Base-by-base conservation (phyloP, 2,888 invertebrate genomes). In the Stramonita haemastoma region DNA sequence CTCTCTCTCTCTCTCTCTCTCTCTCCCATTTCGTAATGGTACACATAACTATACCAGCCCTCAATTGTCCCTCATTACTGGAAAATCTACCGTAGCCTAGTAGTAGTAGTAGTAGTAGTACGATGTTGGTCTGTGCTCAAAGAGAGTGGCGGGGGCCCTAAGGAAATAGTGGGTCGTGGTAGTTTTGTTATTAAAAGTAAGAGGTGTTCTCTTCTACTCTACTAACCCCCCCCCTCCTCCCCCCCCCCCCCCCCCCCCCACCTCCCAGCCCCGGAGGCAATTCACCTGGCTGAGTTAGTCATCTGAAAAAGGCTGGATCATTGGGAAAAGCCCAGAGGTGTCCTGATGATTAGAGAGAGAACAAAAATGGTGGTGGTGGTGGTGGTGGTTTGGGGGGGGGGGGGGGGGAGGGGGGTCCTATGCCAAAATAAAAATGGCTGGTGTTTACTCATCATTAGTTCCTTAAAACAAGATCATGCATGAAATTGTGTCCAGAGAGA, bases 111-210 rank as follows among this genome's bases (percentile, higher is more conserved):
- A 66, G 66, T 26, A 66, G 66, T 46, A 46, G 4, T 46, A 46
- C 46, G 46, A 46, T 46, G 4, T 46, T 46, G 4, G 46, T 46
- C 46, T 46, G 46, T 46, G 46, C 46, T 66, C 66, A 17, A 60
- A 46, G 46, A 5, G 46, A 46, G 46, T 46, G 46, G 46, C 46
- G 46, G 8, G 46, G 46, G 46, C 46, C 46, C 46, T 46, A 46
- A 73, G 29, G 26, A n/a, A 79, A 79, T 79, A 17, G 79, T 36
- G 22, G 26, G 11, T 36, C 17, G 81, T 83, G 81, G 81, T 83
- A 83, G 36, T 46, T 83, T 83, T 29, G 81, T 81, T 81, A 81
- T 81, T 81, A 81, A 81, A 32, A 32, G 81, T 6, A 22, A 83
- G 81, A 83, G 36, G 17, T 66, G 13, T 46, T 46, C 46, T 46